phyloP scores from a whole-genome alignment of 2,888 invertebrate species.

The Masnerella sp. region DNA sequence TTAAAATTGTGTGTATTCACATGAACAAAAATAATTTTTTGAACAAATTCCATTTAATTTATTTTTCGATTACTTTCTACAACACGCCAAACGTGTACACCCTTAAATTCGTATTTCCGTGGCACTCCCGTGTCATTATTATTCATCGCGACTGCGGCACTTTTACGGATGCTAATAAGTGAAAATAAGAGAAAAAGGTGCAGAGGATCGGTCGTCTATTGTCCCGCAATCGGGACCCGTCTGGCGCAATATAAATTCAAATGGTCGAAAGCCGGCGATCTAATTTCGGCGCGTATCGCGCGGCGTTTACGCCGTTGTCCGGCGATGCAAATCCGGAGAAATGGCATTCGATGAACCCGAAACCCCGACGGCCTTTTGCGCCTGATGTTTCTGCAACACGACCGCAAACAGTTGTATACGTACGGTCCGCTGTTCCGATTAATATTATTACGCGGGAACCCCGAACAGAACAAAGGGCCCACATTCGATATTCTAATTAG shows the following conservation, averaged over 20 bases:
- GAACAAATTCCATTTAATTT: no score
- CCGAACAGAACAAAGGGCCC: constrained; percentile 20
- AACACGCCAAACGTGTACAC: no score
- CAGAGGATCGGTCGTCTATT: not conserved
- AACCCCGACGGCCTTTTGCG: constrained; percentile 23
- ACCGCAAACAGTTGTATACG: constrained; percentile 27
- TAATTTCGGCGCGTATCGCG: constrained; percentile 20
- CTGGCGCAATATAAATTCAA: constrained; percentile 38
- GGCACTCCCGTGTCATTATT: constrained; percentile 24
- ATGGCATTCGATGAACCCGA: constrained; percentile 21
- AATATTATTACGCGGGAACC: constrained; percentile 24
- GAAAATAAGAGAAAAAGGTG: constrained; percentile 5
- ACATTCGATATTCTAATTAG: constrained; percentile 27
- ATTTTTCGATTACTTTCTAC: no score
- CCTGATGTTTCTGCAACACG: constrained; percentile 25
- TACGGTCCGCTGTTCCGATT: constrained; percentile 25
- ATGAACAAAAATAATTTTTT: no score
- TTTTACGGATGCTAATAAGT: constrained; percentile 22
- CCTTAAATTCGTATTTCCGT: no score
- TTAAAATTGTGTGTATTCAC: no score
- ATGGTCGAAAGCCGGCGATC: constrained; percentile 24
- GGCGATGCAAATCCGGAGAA: constrained; percentile 29
- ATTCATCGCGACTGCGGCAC: constrained; percentile 15
- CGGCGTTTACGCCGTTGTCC: constrained; percentile 2
- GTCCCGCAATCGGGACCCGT: not conserved